Conservation (phyloP, 2,888 invertebrate species). For the Parnassius smintheus region DNA sequence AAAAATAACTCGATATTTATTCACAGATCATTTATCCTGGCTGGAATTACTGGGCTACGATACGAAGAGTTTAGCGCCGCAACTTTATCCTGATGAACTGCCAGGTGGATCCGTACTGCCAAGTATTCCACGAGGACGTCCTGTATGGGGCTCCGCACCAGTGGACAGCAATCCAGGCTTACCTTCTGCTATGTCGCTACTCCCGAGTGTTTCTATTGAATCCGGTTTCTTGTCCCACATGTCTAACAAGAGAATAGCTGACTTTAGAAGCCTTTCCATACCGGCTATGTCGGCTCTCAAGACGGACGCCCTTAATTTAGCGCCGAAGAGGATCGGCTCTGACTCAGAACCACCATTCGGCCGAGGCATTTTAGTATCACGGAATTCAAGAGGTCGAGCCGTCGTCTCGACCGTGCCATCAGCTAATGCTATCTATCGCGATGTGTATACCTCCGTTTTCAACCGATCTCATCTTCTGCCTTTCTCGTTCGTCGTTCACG, state of each 20-base stretch:
- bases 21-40: conserved; percentile 91
- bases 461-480: conserved; percentile 93
- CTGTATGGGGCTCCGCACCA: conserved; percentile 79
- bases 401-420: conserved; percentile 93
- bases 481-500: conserved; percentile 93
- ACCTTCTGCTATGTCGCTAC: conserved; percentile 83
- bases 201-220: conserved; percentile 87
- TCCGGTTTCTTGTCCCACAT: conserved; percentile 93
- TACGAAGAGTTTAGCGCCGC: conserved; percentile 91
- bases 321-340: conserved; percentile 88
- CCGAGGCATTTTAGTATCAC: conserved; percentile 91
- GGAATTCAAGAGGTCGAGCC: conserved; percentile 89
- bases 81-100: conserved; percentile 87
- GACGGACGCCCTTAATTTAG: conserved; percentile 87
- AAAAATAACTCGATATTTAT: neutral
- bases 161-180: conserved; percentile 77
- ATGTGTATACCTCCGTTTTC: conserved; percentile 95
- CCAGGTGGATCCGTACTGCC: conserved; percentile 85
- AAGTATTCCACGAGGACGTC: conserved; percentile 79
- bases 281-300: conserved; percentile 91
- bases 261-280: conserved; percentile 87
- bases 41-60: conserved; percentile 92
- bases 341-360: conserved; percentile 95
- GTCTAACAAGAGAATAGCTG: conserved; percentile 88
- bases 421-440: conserved; percentile 93